A percentile compares a stretch with the other conserved stretches of the same genome.
Evolutionary conservation across 92 coral and sea anemone genomes (phyloP).

Genomic region (Parazoanthus darwini): DNA sequence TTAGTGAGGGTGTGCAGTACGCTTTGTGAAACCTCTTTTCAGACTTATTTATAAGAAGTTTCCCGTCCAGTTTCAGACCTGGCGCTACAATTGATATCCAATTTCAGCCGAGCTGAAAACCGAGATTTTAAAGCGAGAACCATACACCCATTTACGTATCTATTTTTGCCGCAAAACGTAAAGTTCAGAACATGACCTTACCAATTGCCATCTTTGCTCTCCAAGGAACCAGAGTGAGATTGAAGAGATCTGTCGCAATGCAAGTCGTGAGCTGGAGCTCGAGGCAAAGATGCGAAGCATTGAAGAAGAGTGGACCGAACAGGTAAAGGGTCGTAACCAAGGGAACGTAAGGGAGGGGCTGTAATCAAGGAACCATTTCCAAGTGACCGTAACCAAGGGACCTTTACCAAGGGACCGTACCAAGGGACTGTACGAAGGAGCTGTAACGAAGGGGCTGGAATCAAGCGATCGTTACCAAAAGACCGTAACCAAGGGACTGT

Average conservation of each 20-base stretch:
- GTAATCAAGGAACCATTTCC: neutral
- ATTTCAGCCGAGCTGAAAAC: no score
- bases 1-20: no score
- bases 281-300: slow-evolving; percentile 96
- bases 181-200: no score
- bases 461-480: neutral
- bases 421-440: neutral
- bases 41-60: neutral
- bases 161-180: no score
- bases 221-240: slow-evolving; percentile 81
- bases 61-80: no score
- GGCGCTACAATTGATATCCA: no score
- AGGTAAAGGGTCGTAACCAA: slow-evolving; percentile 53
- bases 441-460: neutral
- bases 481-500: no score
- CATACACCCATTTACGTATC: no score
- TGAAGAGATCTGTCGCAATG: slow-evolving; percentile 91
- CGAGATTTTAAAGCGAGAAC: no score
- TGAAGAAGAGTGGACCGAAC: slow-evolving; percentile 99
- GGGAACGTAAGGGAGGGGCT: no score
- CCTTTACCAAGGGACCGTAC: neutral
- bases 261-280: slow-evolving; percentile 96
- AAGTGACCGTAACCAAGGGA: neutral
- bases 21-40: no score
- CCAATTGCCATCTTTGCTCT: neutral